Base-by-base conservation (phyloP, 2,113 vertebrate species). In the Gymnobelideus leadbeateri region DNA sequence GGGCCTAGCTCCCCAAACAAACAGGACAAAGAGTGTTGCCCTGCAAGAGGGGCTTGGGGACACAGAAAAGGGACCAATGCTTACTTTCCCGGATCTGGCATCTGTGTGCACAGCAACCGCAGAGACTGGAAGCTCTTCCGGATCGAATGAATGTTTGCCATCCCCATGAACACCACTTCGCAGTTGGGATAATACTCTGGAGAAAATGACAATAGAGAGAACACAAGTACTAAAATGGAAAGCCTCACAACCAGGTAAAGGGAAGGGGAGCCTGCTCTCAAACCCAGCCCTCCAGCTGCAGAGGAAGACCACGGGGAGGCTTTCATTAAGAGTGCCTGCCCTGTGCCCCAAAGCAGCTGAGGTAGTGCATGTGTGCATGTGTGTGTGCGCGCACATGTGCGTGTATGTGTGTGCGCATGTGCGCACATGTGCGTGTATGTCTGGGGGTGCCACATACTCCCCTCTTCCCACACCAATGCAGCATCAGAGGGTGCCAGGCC, bases 141-240 rank as follows among this genome's bases (percentile, higher is more conserved):
- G 97, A 99, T 99, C 91, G 99, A 99, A 98, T 99, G 99, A 97
- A 99, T 99, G 98, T 99, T 99, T 97, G 99, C 99, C 99, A 99
- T 99, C 54, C 99, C 99, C 99, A 99, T 99, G 97, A 99, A 99
- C 90, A 99, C 99, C 28, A 99, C 99, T 98, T 99, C 99, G 97
- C 99, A 99, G 99, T 99, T 99, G 0, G 99, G 99, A 94, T 99
- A 99, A 98, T 99, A 99, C 95, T 99, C 99, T 99, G 98, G 3
- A 98, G 94, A 96, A 28, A 97, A 95, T 61, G 96, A 97, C 84
- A 94, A 92, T 51, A 95, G 95, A 98, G 77, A 93, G 91, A 97
- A 98, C 28, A 94, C 91, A 97, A 96, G 77, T 61, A 95, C 77
- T 97, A 68, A 97, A 92, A 47, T 93, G 91, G 96, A 92, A 97